A percentile compares a stretch with the other conserved stretches of the same genome.
Conservation (phyloP, 2,797 vertebrate species). For the Coregonus suidteri region DNA sequence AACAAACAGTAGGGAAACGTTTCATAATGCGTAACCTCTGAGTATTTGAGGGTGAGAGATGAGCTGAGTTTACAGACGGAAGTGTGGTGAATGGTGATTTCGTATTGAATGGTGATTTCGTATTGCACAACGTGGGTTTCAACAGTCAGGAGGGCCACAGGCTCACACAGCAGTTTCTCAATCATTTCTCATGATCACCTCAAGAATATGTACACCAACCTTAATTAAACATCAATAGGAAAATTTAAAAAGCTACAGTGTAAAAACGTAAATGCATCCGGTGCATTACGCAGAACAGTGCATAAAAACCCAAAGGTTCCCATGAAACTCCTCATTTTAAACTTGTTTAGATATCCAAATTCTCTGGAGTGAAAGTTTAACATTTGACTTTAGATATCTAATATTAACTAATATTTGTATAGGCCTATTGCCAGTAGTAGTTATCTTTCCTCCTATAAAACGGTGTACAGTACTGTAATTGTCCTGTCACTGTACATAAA, state of each 20-base stretch:
- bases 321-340: slow-evolving; percentile 18
- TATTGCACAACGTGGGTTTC: not conserved
- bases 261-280: slow-evolving; percentile 62
- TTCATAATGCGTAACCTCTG: not conserved
- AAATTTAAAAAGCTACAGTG: slow-evolving; percentile 24
- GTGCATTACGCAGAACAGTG: slow-evolving; percentile 63
- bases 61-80: not conserved
- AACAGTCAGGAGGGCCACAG: too few species aligned
- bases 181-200: slow-evolving; percentile 19
- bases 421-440: not conserved
- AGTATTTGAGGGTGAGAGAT: not conserved
- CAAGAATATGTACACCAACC: slow-evolving; percentile 15
- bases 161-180: not conserved
- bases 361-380: not conserved
- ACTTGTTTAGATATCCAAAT: too few species aligned
- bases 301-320: slow-evolving; percentile 29
- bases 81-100: too few species aligned
- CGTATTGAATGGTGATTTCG: not conserved
- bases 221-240: slow-evolving; percentile 13
- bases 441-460: not conserved
- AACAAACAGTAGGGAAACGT: not conserved
- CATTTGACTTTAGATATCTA: not conserved
- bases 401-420: not conserved
- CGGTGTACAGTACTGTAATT: too few species aligned
- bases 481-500: not conserved